Evolutionary conservation across 2,888 invertebrate species (phyloP).

Genomic region (Seira ritae): DNA sequence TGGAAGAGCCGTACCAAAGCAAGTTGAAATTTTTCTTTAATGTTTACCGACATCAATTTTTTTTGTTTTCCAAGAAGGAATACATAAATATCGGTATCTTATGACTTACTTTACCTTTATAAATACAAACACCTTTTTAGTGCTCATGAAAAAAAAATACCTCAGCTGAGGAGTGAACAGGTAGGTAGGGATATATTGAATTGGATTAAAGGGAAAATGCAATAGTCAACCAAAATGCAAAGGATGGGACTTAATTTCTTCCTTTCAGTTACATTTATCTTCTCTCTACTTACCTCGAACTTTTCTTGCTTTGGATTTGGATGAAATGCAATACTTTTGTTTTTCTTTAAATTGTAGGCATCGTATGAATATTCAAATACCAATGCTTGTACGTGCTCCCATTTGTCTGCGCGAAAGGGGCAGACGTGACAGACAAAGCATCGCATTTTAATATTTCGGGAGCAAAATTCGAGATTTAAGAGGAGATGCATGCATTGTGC

Average conservation of each 20-base stretch:
- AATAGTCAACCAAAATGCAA: constrained; percentile 24
- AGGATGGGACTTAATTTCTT: not conserved
- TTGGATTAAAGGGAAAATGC: constrained; percentile 16
- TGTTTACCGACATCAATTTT: constrained; percentile 48
- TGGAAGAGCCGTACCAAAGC: not conserved
- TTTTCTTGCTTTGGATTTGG: not conserved
- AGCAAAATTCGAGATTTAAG: not conserved
- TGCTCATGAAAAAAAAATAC: not conserved
- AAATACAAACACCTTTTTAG: constrained; percentile 27
- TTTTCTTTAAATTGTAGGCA: not conserved
- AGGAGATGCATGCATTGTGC: constrained; percentile 44
- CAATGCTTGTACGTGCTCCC: constrained; percentile 16
- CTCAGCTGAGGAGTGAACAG: too few species aligned
- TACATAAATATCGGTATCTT: constrained; percentile 54
- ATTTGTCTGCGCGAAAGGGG: constrained; percentile 2
- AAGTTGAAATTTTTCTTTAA: constrained; percentile 35
- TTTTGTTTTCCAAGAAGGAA: constrained; percentile 47
- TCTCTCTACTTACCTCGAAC: not conserved
- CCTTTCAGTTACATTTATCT: not conserved
- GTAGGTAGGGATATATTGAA: not conserved
- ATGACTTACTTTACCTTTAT: constrained; percentile 35
- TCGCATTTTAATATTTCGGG: constrained; percentile 28
- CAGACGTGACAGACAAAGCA: constrained; percentile 41
- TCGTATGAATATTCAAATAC: too few species aligned
- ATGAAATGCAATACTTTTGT: not conserved